phyloP scores from a whole-genome alignment of 2,113 vertebrate genomes.

The Laterallus jamaicensis region DNA sequence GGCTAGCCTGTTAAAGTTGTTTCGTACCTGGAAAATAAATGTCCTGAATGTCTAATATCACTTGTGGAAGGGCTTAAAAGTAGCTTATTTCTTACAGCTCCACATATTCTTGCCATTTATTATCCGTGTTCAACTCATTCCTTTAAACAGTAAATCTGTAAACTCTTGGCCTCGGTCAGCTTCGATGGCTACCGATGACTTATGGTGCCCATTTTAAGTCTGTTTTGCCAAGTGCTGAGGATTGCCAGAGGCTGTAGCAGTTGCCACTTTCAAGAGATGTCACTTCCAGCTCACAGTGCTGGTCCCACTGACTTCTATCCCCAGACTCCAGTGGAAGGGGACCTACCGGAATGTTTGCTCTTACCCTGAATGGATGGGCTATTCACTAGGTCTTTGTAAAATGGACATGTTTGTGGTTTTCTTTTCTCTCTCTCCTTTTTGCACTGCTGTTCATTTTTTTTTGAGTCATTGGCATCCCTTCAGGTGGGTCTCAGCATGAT shows the following conservation, averaged over 20 bases:
- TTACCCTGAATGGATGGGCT: accelerated
- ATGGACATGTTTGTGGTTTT: neutral
- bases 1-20: neutral
- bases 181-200: neutral
- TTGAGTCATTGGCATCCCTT: neutral
- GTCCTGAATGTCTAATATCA: neutral
- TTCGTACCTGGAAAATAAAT: neutral
- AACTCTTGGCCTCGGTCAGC: neutral
- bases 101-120: neutral
- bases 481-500: neutral
- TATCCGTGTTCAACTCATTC: neutral
- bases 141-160: neutral
- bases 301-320: neutral
- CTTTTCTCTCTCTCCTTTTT: neutral
- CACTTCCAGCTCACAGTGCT: neutral
- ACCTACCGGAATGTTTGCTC: neutral
- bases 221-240: neutral
- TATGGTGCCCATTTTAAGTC: neutral
- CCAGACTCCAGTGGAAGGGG: neutral
- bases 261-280: neutral
- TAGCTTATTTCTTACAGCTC: neutral
- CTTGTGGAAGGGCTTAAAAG: neutral
- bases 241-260: neutral
- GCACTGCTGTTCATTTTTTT: neutral
- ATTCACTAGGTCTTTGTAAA: neutral